Conservation (phyloP, 2,113 vertebrate species). For the Mormyrus iriodes region DNA sequence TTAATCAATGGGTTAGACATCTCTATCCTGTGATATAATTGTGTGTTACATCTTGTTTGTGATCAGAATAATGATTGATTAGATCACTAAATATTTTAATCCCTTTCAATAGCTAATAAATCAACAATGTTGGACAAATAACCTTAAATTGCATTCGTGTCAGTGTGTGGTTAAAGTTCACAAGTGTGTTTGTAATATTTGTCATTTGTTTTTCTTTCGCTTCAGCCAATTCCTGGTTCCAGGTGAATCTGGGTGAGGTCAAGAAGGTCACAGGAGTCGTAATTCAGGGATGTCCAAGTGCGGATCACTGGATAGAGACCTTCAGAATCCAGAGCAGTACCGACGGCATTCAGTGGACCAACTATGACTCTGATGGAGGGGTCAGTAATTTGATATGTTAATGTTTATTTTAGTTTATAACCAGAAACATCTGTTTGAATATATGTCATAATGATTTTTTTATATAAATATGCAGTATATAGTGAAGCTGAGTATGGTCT, state of each 20-base stretch:
- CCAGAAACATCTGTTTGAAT: neutral
- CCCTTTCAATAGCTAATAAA: neutral
- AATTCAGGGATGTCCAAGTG: slow-evolving; percentile 58
- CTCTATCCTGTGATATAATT: neutral
- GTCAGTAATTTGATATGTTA: slow-evolving; percentile 34
- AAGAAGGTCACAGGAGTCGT: slow-evolving; percentile 64
- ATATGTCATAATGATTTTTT: neutral
- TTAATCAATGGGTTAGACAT: neutral
- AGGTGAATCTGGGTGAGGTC: slow-evolving; percentile 49
- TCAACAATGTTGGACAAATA: neutral
- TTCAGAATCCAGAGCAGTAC: slow-evolving; percentile 62
- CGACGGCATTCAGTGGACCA: slow-evolving; percentile 52
- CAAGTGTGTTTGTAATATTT: neutral
- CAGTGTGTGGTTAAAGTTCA: neutral
- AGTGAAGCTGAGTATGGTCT: neutral
- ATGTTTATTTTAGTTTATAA: neutral
- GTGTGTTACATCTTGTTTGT: neutral
- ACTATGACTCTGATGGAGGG: slow-evolving; percentile 51
- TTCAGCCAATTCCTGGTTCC: slow-evolving; percentile 61
- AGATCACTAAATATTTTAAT: neutral
- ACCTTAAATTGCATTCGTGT: neutral
- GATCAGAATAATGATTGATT: neutral
- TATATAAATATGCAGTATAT: neutral
- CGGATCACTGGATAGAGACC: slow-evolving; percentile 59
- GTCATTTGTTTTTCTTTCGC: neutral